Evolutionary conservation across 1,140 invertebrate genomes (phyloP).

Genomic region (Eupristina koningsbergeri): DNA sequence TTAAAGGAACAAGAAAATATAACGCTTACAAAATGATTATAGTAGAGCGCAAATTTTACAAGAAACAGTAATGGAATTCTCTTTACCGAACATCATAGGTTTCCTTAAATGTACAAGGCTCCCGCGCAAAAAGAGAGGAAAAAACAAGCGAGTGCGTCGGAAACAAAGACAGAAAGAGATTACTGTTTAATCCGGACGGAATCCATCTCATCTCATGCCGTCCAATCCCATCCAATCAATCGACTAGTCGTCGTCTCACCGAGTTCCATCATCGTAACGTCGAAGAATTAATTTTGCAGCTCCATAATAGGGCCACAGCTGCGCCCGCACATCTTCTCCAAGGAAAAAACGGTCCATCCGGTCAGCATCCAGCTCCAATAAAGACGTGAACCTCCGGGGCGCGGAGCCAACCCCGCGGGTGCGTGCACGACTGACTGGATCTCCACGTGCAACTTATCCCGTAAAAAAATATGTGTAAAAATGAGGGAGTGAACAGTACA

Average conservation of each 20-base stretch:
- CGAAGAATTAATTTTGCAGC: conserved; percentile 42
- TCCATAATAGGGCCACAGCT: conserved; percentile 32
- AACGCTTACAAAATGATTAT: conserved; percentile 36
- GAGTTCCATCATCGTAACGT: conserved; percentile 37
- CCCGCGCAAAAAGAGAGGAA: not conserved
- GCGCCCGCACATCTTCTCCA: not conserved
- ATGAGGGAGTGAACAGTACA: conserved; percentile 49
- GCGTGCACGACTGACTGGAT: not conserved
- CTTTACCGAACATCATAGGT: conserved; percentile 2
- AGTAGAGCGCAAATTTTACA: conserved; percentile 15
- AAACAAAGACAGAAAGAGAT: conserved; percentile 13
- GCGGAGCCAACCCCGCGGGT: not conserved
- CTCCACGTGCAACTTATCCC: not conserved
- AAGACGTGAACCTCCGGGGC: conserved; percentile 2
- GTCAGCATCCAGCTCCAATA: not conserved
- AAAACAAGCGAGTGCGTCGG: not conserved
- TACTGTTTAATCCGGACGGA: conserved; percentile 5
- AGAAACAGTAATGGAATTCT: conserved; percentile 39
- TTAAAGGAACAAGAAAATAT: conserved; percentile 21
- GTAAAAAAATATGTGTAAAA: too few relatives aligned
- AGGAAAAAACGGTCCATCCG: not conserved
- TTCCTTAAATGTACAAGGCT: conserved; percentile 40
- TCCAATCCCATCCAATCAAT: conserved; percentile 35
- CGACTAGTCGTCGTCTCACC: conserved; percentile 8
- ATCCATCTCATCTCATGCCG: conserved; percentile 27